These are phyloP conservation scores for Pterophyllum scalare DNA, from an alignment of 2,113 vertebrate genomes.

Conservation along the genomic window DNA sequence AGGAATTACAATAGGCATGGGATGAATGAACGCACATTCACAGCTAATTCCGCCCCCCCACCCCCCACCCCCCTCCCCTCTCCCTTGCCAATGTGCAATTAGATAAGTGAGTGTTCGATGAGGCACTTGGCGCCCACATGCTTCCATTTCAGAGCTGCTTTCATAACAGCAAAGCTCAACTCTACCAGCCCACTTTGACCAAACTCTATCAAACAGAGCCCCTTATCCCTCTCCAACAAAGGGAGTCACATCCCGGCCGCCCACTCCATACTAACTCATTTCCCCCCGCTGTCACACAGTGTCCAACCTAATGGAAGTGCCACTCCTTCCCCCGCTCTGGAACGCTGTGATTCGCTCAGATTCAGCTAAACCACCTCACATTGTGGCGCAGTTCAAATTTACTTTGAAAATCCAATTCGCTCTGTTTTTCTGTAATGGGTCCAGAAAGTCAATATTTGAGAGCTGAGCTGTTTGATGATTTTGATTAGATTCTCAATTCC, in stretches of 20 bases:
- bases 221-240: conserved; percentile 31
- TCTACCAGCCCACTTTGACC: conserved; percentile 54
- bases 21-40: conserved; percentile 16
- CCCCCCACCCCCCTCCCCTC: conserved; percentile 13
- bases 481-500: conserved; percentile 31
- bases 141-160: conserved; percentile 70
- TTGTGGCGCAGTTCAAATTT: conserved; percentile 12
- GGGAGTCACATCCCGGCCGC: conserved; percentile 40
- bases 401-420: conserved; percentile 25
- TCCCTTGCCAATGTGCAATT: conserved; percentile 61
- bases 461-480: conserved; percentile 19
- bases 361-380: conserved; percentile 22
- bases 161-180: conserved; percentile 54
- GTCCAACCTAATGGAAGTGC: conserved; percentile 43
- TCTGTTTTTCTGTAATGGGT: conserved; percentile 5
- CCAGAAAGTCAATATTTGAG: conserved; percentile 14
- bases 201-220: conserved; percentile 45
- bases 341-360: not conserved
- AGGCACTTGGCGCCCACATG: conserved; percentile 71
- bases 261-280: conserved; percentile 40
- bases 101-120: conserved; percentile 58
- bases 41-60: conserved; percentile 3
- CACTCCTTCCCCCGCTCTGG: not conserved
- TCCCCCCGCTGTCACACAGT: conserved; percentile 14
- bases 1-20: conserved; percentile 39